Conservation (phyloP, 92 coral and sea anemone genomes). For the Epizoanthus illoricatus region DNA sequence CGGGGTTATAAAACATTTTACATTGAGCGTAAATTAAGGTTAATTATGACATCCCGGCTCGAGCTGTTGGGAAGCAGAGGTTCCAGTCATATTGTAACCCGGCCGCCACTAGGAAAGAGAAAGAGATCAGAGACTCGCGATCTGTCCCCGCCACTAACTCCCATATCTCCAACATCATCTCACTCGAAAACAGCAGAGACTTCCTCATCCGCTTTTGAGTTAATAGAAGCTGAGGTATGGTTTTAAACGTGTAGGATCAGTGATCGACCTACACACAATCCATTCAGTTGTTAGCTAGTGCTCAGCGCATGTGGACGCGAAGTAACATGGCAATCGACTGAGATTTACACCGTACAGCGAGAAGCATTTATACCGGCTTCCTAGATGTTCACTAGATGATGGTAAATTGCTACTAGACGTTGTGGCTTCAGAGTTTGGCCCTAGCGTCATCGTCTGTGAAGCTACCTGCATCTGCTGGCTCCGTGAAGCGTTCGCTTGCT, state of each 20-base stretch:
- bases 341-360: slow-evolving; percentile 3
- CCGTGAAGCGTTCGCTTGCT: slow-evolving; percentile 43
- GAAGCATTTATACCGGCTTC: slow-evolving; percentile 18
- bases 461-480: slow-evolving; percentile 25
- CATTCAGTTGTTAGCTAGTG: slow-evolving; percentile 51
- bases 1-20: slow-evolving; percentile 95
- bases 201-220: slow-evolving; percentile 92
- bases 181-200: slow-evolving; percentile 83
- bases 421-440: slow-evolving; percentile 28
- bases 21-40: slow-evolving; percentile 94
- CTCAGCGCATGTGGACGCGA: slow-evolving; percentile 45
- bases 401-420: slow-evolving; percentile 29
- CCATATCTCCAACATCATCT: slow-evolving; percentile 96
- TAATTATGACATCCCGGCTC: slow-evolving; percentile 95
- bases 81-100: slow-evolving; percentile 68
- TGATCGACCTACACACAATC: slow-evolving; percentile 32
- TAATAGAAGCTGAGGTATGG: slow-evolving; percentile 93
- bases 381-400: slow-evolving; percentile 40
- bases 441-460: slow-evolving; percentile 34
- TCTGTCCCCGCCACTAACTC: slow-evolving; percentile 98
- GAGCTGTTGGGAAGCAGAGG: slow-evolving; percentile 83
- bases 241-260: slow-evolving; percentile 28
- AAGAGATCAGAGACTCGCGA: slow-evolving; percentile 85
- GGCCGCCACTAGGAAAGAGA: slow-evolving; percentile 64
- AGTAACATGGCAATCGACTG: slow-evolving; percentile 42